Evolutionary conservation across 1,140 invertebrate species (phyloP).

Genomic region (Drosophila pandora): DNA sequence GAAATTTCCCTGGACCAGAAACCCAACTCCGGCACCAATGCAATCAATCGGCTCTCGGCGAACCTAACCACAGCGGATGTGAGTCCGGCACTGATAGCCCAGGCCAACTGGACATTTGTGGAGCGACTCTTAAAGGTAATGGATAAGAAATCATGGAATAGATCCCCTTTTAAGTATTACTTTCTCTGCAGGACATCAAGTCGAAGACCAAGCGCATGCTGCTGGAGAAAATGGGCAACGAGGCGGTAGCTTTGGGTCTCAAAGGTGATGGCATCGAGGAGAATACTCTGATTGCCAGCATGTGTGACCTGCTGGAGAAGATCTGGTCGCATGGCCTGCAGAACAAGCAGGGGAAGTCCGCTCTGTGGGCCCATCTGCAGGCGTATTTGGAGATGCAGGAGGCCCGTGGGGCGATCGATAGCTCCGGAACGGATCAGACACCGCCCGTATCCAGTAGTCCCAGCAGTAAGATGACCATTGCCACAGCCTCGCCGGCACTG

Average conservation of each 20-base stretch:
- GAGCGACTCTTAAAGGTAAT: conserved; percentile 97
- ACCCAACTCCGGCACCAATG: conserved; percentile 49
- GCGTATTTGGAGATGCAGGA: conserved; percentile 96
- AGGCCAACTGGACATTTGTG: conserved; percentile 99
- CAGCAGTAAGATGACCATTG: conserved; percentile 62
- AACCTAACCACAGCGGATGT: conserved; percentile 79
- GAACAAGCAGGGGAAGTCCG: conserved; percentile 97
- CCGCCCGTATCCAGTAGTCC: conserved; percentile 83
- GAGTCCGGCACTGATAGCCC: conserved; percentile 91
- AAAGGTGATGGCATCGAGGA: conserved; percentile 94
- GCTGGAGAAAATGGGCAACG: conserved; percentile 98
- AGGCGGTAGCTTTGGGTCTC: conserved; percentile 89
- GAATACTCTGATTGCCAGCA: conserved; percentile 97
- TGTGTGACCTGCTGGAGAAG: conserved; percentile 98
- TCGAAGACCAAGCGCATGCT: conserved; percentile 98
- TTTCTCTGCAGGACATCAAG: conserved; percentile 90
- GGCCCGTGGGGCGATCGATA: conserved; percentile 84
- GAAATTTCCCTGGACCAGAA: conserved; percentile 85
- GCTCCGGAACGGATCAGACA: conserved; percentile 84
- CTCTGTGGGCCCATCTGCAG: conserved; percentile 96
- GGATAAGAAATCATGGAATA: no score
- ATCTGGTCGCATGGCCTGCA: conserved; percentile 99
- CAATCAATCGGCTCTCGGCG: conserved; percentile 76
- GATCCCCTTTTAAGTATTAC: not conserved
- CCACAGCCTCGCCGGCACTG: conserved; percentile 88